Base-by-base conservation (phyloP, 2,113 vertebrate species). In the Rhabdomys dilectus region DNA sequence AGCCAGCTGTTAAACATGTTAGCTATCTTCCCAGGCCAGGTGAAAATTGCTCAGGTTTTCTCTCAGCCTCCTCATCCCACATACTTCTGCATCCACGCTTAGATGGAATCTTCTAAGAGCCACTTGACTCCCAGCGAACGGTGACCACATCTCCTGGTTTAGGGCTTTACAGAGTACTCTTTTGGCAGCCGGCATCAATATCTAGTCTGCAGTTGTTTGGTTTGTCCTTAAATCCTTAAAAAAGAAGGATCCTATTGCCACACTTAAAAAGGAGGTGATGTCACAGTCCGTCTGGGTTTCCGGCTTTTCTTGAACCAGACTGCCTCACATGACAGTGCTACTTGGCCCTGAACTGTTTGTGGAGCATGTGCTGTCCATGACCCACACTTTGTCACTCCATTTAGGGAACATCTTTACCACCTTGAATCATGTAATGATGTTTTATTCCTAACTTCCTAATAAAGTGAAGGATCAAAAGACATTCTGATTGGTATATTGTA, bases 121-220 rank as follows among this genome's bases (percentile, higher is more conserved):
- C 62, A 34, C 75, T 93, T 95, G 80, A 93, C 88, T 84, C 88
- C 51, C 75, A 81, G 51, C 51, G 51, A 51, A 31, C 90, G 58
- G 64, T 90, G 24, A 84, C 4, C 15, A 62, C 22, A 45, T 21
- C 8, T 6, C 88, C 26, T 89, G 72, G 12, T n/a, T 81, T 62
- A 88, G 56, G 31, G 34, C 39, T 75, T 93, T 58, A 53, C 29
- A 48, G 53, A 87, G 36, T 68, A 19, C 70, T 75, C 42, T 78
- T 93, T 93, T 88, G 56, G n/a, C 73, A 96, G 29, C 42, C 53
- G 80, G 12, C 21, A 51, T 51, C 19, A 45, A 16, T 17, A 64
- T 76, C 39, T n/a, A 90, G 80, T 45, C 15, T 90, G 29, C 42
- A 77, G 26, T 53, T 91, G 21, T 95, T 89, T 89, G 73, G 26